These are phyloP conservation scores for Bombus balteatus DNA, from an alignment of 1,140 invertebrate genomes.

Conservation along the genomic window DNA sequence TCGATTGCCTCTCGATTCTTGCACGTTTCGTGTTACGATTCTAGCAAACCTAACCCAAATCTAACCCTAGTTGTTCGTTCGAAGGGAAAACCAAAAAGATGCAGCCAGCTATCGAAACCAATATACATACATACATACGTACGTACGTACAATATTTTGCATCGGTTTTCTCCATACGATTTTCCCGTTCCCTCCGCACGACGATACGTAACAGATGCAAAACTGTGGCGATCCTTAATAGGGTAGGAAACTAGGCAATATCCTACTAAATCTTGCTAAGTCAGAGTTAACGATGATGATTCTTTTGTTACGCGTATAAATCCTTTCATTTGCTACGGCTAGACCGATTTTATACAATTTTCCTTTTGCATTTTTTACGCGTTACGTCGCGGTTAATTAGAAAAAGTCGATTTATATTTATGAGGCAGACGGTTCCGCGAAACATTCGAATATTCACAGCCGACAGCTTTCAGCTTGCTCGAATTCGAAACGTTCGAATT, in stretches of 20 bases:
- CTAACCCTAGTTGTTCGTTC: not conserved
- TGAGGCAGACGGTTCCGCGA: slow-evolving; percentile 62
- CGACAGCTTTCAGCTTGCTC: not conserved
- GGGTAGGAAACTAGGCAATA: not conserved
- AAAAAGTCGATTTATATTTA: slow-evolving; percentile 81
- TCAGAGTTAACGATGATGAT: not conserved
- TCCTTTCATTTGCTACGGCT: not conserved
- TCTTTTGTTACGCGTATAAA: not conserved
- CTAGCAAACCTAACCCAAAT: not conserved
- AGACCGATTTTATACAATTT: slow-evolving; percentile 4
- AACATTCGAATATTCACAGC: slow-evolving; percentile 17
- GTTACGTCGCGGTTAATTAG: slow-evolving; percentile 69
- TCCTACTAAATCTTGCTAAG: not conserved
- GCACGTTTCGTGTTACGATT: slow-evolving; percentile 30
- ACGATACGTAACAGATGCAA: too few relatives aligned
- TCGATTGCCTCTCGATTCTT: slow-evolving; percentile 75
- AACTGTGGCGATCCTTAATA: not conserved
- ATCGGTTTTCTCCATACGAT: not conserved
- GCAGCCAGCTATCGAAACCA: not conserved
- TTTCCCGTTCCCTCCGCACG: not conserved
- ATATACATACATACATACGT: not conserved
- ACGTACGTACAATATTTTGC: not conserved
- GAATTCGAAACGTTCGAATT: not conserved
- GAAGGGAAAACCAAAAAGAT: not conserved
- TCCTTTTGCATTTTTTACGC: not conserved